These are phyloP conservation scores for Hecatera dysodea DNA, from an alignment of 2,888 invertebrate genomes.

Conservation along the genomic window DNA sequence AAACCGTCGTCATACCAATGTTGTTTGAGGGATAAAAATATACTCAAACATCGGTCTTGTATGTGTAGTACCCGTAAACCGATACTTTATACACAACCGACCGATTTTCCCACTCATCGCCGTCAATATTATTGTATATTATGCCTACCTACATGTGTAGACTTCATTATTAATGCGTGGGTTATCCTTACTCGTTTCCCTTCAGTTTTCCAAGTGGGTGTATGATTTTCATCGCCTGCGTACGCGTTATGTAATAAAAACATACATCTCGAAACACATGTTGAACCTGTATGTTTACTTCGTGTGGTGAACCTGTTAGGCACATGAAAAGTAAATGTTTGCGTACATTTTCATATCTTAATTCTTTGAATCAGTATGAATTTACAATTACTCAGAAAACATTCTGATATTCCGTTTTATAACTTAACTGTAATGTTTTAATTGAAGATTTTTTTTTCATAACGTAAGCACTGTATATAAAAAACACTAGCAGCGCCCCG, in stretches of 20 bases:
- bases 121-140: conserved; percentile 23
- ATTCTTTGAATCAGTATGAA: neutral
- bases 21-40: conserved; percentile 11
- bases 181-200: conserved; percentile 30
- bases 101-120: conserved; percentile 4
- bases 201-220: conserved; percentile 46
- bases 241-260: conserved; percentile 30
- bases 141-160: conserved; percentile 6
- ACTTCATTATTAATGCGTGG: conserved; percentile 49
- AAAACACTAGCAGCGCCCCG: too few species aligned
- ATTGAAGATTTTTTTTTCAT: neutral
- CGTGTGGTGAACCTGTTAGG: neutral
- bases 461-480: neutral
- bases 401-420: neutral
- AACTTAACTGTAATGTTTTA: neutral
- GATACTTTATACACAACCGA: conserved; percentile 15
- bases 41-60: conserved; percentile 6
- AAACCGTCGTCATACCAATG: neutral
- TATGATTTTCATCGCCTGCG: conserved; percentile 40
- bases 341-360: neutral
- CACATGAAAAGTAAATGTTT: conserved; percentile 19
- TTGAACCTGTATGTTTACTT: conserved; percentile 2
- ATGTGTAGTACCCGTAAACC: conserved; percentile 7
- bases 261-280: conserved; percentile 20
- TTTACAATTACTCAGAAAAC: conserved; percentile 4